These are phyloP conservation scores for Eudyptes chrysolophus DNA, from an alignment of 2,113 vertebrate genomes.

Conservation along the genomic window DNA sequence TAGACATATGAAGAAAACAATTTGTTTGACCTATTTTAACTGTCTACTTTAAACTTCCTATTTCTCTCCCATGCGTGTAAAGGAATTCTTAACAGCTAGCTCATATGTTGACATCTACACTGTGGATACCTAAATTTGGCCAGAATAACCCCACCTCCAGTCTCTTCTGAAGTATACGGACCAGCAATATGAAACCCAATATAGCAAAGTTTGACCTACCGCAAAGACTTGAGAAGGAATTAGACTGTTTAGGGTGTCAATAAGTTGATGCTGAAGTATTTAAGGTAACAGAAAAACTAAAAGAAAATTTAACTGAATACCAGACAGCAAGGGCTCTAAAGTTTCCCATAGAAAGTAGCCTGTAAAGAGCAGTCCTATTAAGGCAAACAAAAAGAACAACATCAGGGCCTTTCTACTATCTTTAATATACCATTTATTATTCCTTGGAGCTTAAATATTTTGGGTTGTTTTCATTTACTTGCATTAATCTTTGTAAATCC, in stretches of 20 bases:
- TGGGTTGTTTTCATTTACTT: neutral
- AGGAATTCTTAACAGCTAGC: neutral
- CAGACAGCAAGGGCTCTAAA: neutral
- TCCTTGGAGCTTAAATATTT: neutral
- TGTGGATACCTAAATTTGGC: neutral
- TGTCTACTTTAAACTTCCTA: neutral
- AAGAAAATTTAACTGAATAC: neutral
- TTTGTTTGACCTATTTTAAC: conserved; percentile 31
- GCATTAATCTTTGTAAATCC: neutral
- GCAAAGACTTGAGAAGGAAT: neutral
- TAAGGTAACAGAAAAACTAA: neutral
- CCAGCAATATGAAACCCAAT: neutral
- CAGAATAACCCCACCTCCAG: neutral
- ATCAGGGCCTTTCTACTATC: neutral
- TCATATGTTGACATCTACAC: neutral
- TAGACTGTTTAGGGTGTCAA: neutral
- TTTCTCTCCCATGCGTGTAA: neutral
- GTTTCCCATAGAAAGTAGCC: neutral
- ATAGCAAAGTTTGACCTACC: neutral
- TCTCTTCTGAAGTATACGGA: neutral
- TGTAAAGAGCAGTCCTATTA: neutral
- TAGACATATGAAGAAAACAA: neutral
- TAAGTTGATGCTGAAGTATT: neutral
- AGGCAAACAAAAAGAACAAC: neutral
- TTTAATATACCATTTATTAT: neutral